These are phyloP conservation scores for Urocyon cinereoargenteus DNA, from an alignment of 2,797 vertebrate genomes.

Conservation along the genomic window DNA sequence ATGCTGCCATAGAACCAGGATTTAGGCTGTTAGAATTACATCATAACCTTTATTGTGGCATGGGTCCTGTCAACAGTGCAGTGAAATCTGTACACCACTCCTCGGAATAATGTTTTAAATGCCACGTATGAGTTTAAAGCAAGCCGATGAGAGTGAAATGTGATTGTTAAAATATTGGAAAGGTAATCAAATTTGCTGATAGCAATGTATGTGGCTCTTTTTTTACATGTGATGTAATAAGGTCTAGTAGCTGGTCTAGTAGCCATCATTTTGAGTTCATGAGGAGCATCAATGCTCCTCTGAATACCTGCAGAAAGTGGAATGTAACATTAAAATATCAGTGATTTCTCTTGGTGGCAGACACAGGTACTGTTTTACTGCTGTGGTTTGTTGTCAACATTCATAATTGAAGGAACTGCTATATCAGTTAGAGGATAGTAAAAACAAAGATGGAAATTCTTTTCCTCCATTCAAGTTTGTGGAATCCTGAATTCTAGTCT, in stretches of 20 bases:
- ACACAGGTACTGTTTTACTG: too few relatives aligned
- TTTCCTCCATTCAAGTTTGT: background rate
- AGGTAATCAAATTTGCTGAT: background rate
- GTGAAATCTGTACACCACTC: background rate
- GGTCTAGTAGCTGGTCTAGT: background rate
- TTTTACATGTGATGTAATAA: background rate
- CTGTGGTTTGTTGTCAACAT: background rate
- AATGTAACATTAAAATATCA: background rate
- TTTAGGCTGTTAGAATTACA: background rate
- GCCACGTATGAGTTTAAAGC: background rate
- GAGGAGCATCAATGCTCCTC: background rate
- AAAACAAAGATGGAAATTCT: background rate
- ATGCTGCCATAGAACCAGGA: background rate
- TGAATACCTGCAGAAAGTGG: background rate
- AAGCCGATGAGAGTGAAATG: background rate
- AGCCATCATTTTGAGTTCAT: background rate
- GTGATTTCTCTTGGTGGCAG: background rate
- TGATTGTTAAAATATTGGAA: background rate
- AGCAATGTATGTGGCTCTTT: background rate
- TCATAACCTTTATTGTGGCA: background rate
- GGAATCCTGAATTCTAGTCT: background rate
- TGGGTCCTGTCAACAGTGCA: too few relatives aligned
- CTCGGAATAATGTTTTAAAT: background rate
- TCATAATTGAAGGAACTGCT: background rate
- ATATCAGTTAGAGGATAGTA: background rate